Evolutionary conservation across 2,888 invertebrate species (phyloP).

Genomic region (Exocentrus adspersus): DNA sequence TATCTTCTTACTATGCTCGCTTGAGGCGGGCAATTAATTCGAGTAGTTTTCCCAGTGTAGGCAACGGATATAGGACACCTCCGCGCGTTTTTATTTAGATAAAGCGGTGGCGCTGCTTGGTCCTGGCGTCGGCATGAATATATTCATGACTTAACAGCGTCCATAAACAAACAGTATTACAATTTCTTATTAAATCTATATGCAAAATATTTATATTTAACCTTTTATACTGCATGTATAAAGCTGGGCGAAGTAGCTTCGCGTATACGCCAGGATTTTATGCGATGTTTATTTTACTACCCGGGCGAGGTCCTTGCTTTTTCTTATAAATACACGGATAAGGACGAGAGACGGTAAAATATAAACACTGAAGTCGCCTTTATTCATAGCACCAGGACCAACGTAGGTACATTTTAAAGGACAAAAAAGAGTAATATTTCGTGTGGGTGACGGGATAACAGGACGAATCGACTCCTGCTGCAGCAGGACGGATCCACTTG

Average conservation of each 20-base stretch:
- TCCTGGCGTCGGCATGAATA: slow-evolving; percentile 32
- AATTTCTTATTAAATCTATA: slow-evolving; percentile 48
- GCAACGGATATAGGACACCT: slow-evolving; percentile 23
- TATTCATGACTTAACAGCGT: slow-evolving; percentile 33
- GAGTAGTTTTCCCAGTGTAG: not conserved
- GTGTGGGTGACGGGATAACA: too few relatives aligned
- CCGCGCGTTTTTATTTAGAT: slow-evolving; percentile 27
- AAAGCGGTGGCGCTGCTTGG: slow-evolving; percentile 28
- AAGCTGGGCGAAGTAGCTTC: slow-evolving; percentile 14
- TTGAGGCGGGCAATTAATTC: not conserved
- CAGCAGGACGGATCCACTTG: too few relatives aligned
- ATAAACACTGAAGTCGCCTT: not conserved
- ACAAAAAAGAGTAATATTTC: slow-evolving; percentile 24
- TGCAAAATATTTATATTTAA: slow-evolving; percentile 46
- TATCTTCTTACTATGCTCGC: too few relatives aligned
- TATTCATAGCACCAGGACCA: too few relatives aligned
- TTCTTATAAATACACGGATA: not conserved
- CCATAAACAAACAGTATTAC: slow-evolving; percentile 49
- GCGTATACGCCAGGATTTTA: not conserved
- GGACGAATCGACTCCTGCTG: too few relatives aligned
- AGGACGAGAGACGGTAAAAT: not conserved
- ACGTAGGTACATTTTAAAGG: too few relatives aligned
- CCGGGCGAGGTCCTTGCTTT: not conserved
- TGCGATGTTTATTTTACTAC: slow-evolving; percentile 6
- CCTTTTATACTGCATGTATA: slow-evolving; percentile 26